Evolutionary conservation across 2,888 invertebrate genomes (phyloP).

Genomic region (Euzetes globulus): DNA sequence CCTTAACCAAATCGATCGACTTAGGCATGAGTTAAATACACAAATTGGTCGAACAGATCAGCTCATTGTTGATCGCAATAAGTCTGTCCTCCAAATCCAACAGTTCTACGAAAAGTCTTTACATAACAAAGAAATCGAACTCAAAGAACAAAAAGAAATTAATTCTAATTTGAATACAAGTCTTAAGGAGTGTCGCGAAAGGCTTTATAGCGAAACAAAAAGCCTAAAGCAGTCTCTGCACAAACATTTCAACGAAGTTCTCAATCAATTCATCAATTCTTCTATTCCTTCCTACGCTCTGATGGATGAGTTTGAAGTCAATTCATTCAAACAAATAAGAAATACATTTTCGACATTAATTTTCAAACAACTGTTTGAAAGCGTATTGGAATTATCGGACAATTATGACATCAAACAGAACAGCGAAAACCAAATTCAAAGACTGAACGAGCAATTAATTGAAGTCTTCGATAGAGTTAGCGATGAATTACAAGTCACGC

Average conservation of each 20-base stretch:
- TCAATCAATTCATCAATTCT: constrained; percentile 3
- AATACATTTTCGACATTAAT: constrained; percentile 9
- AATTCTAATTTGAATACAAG: constrained; percentile 4
- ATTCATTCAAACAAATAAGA: constrained; percentile 6
- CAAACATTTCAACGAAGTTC: constrained; percentile 5
- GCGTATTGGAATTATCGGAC: background rate
- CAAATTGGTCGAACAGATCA: constrained; percentile 26
- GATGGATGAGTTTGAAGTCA: background rate
- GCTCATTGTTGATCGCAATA: constrained; percentile 21
- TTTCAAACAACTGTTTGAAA: background rate
- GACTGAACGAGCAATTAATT: constrained; percentile 21
- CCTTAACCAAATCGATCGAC: constrained; percentile 11
- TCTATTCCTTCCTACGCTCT: background rate
- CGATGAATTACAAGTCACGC: constrained; percentile 5
- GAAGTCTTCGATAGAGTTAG: background rate
- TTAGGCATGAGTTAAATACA: constrained; percentile 14
- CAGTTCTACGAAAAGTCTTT: constrained; percentile 25
- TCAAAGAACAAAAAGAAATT: constrained; percentile 14
- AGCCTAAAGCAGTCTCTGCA: background rate
- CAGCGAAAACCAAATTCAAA: background rate
- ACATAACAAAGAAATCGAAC: constrained; percentile 2
- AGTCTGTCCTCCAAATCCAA: constrained; percentile 18
- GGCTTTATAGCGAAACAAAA: background rate
- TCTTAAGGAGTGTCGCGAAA: background rate
- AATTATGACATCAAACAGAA: background rate